Percentiles rank a stretch among this genome's conserved stretches.
Evolutionary conservation across 2,888 invertebrate genomes (phyloP).

Genomic region (Rotaria socialis): DNA sequence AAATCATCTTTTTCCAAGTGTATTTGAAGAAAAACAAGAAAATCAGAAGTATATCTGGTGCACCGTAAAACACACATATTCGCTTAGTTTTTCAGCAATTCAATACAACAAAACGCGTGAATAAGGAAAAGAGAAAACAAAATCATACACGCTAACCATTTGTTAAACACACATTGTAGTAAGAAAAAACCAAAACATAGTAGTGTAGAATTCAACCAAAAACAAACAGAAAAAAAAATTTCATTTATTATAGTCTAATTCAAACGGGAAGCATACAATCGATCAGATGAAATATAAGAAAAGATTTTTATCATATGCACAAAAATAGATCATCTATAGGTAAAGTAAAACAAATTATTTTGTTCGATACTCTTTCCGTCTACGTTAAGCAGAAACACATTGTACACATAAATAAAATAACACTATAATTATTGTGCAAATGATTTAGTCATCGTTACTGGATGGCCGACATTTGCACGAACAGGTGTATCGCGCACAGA

Average conservation of each 20-base stretch:
- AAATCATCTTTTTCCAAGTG: too few species aligned
- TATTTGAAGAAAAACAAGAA: too few species aligned
- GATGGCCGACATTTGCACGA: conserved; percentile 16
- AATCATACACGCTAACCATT: not conserved
- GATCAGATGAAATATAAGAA: not conserved
- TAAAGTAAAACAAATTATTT: not conserved
- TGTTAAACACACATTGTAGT: not conserved
- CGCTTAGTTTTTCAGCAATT: not conserved
- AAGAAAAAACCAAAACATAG: not conserved
- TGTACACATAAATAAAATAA: not conserved
- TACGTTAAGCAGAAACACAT: not conserved
- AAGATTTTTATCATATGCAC: not conserved
- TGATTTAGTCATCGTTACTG: conserved; percentile 9
- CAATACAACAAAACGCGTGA: not conserved
- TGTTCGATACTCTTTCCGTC: not conserved
- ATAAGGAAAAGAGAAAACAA: not conserved
- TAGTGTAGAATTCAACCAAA: not conserved
- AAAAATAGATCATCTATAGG: not conserved
- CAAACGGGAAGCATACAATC: not conserved
- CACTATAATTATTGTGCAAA: not conserved
- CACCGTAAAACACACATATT: not conserved
- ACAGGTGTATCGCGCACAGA: not conserved
- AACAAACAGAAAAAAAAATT: not conserved
- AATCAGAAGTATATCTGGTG: not conserved
- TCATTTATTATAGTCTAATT: not conserved